Percentiles rank a stretch among this genome's conserved stretches.
These are phyloP conservation scores for Trypoxylon attenuatum DNA, from an alignment of 2,888 invertebrate genomes.

Conservation along the genomic window DNA sequence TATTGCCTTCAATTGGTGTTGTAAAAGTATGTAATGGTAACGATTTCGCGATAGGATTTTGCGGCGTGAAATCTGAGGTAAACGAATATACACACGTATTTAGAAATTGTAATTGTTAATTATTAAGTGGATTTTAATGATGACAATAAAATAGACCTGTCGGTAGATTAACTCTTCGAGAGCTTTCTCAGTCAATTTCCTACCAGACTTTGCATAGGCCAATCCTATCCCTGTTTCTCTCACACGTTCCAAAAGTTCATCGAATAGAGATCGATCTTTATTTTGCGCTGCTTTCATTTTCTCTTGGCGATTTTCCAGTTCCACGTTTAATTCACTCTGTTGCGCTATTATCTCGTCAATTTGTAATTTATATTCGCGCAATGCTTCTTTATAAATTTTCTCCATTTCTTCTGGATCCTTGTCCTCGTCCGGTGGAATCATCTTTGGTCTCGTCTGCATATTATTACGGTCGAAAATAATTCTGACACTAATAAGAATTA, in stretches of 20 bases:
- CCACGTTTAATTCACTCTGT: slow-evolving; percentile 28
- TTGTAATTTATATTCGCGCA: slow-evolving; percentile 48
- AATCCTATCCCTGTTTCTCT: slow-evolving; percentile 47
- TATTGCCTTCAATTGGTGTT: slow-evolving; percentile 45
- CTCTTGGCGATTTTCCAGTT: slow-evolving; percentile 30
- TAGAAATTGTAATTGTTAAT: background rate
- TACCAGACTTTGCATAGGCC: slow-evolving; percentile 53
- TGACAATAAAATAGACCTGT: too few species aligned
- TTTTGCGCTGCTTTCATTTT: slow-evolving; percentile 14
- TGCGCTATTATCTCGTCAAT: slow-evolving; percentile 42
- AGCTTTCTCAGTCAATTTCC: slow-evolving; percentile 45
- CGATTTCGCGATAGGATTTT: slow-evolving; percentile 45
- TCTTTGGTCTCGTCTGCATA: slow-evolving; percentile 49
- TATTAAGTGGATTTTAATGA: background rate
- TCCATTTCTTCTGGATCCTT: slow-evolving; percentile 36
- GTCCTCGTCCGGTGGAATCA: slow-evolving; percentile 27
- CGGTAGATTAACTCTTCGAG: slow-evolving; percentile 50
- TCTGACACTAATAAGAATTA: too few species aligned
- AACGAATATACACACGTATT: background rate
- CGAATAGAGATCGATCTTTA: slow-evolving; percentile 39
- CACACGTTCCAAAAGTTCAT: slow-evolving; percentile 37
- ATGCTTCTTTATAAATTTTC: slow-evolving; percentile 39
- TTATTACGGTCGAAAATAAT: too few species aligned
- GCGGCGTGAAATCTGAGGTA: slow-evolving; percentile 45
- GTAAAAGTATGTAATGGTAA: slow-evolving; percentile 44